Conservation (phyloP, 2,113 vertebrate genomes). For the Gila orcuttii region DNA sequence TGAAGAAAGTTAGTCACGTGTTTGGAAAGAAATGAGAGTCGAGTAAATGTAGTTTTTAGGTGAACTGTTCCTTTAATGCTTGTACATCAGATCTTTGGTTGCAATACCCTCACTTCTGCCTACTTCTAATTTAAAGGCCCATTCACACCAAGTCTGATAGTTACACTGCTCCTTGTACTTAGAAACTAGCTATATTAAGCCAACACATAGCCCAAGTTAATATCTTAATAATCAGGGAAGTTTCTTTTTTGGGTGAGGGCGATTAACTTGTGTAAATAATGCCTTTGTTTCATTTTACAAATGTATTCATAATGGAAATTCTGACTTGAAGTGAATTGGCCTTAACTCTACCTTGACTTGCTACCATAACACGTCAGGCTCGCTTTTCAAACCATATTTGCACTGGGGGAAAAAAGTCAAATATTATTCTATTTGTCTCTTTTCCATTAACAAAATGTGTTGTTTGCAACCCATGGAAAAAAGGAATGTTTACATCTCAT, state of each 20-base stretch:
- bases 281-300: neutral
- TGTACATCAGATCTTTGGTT: slow-evolving; percentile 18
- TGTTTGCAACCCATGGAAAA: neutral
- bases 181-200: neutral
- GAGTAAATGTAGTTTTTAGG: neutral
- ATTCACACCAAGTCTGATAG: slow-evolving; percentile 23
- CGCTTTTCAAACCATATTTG: neutral
- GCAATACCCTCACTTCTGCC: neutral
- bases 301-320: neutral
- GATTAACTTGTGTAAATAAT: neutral
- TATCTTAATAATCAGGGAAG: neutral
- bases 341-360: neutral
- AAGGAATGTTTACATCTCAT: neutral
- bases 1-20: neutral
- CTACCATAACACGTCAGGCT: slow-evolving; percentile 22
- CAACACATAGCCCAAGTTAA: too few species aligned
- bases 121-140: slow-evolving; percentile 8
- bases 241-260: neutral
- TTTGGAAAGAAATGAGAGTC: neutral
- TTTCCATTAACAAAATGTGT: neutral
- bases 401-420: slow-evolving; percentile 6
- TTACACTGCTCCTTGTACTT: neutral
- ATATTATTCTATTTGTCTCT: slow-evolving; percentile 17
- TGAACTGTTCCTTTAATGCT: neutral
- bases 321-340: slow-evolving; percentile 26